Evolutionary conservation across 2,888 invertebrate species (phyloP), one percentile per base, ranked within the genome.

Genomic region (Platynereis dumerilii): DNA sequence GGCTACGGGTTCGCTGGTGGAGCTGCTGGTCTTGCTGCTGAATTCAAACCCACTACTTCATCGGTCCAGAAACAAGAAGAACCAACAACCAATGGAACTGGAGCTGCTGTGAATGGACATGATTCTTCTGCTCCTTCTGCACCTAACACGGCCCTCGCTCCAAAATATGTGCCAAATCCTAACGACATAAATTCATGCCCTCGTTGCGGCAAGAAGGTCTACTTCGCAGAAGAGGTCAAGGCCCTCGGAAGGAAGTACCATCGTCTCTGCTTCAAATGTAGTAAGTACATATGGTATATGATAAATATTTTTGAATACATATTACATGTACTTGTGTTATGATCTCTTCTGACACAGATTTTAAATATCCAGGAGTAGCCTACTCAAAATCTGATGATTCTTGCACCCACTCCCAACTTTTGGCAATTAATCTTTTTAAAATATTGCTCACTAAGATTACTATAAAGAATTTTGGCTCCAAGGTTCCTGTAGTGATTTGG

Each of bases 171-270:
- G 34, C 20, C 22, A 3, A n/a, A 48, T 48, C 48, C 7, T 5
- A 48, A 57, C 29, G 52, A 61, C 52, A 58, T 45, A 2, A 73
- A 90, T 87, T 71, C 93, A 62, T 96, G 95, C 82, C 94, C 94
- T 0, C 89, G 95, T 69, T 96, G 96, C 83, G 93, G 75, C 54
- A 86, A 86, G 70, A 75, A 81, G 39, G 87, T 87, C 28, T 87
- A 86, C 76, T 86, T 86, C 75, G 87, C 87, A 2, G 87, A 87
- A 74, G 86, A 86, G 69, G 80, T 83, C 39, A 80, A 85, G 61
- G 86, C 86, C 3, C 75, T 85, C 34, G 85, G 85, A 28, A 83
- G 83, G 72, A 83, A 84, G 64, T 87, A 84, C 82, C 87, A 87
- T 74, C 85, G 85, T 69, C 78, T 83, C 66, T 87, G 87, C 76